These are phyloP conservation scores for Platypus cylindrus DNA, from an alignment of 2,888 invertebrate genomes.

Conservation along the genomic window DNA sequence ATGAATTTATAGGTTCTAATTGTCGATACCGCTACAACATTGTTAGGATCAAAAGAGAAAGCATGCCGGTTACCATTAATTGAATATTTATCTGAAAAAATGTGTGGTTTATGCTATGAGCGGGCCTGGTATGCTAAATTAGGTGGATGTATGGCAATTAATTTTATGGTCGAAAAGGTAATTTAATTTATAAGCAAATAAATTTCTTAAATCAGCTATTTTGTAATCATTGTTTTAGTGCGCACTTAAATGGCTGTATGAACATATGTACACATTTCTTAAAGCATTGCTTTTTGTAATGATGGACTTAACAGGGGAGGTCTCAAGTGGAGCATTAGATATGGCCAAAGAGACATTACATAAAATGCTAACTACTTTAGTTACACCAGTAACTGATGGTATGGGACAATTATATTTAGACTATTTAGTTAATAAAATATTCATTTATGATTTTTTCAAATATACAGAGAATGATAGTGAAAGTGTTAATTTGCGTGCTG, in stretches of 20 bases:
- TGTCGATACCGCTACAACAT: slow-evolving; percentile 77
- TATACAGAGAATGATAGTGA: slow-evolving; percentile 32
- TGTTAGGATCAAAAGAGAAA: slow-evolving; percentile 62
- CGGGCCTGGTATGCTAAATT: slow-evolving; percentile 96
- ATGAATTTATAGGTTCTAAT: slow-evolving; percentile 49
- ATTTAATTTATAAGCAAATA: background rate
- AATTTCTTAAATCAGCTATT: too few relatives aligned
- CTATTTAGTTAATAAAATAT: background rate
- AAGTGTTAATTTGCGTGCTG: slow-evolving; percentile 52
- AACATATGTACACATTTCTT: slow-evolving; percentile 73
- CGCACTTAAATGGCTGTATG: slow-evolving; percentile 77
- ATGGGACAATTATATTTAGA: background rate
- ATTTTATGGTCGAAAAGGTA: slow-evolving; percentile 61
- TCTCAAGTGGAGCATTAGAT: slow-evolving; percentile 91
- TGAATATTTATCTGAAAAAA: slow-evolving; percentile 86
- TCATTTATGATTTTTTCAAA: background rate
- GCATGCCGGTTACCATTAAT: slow-evolving; percentile 84
- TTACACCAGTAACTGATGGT: slow-evolving; percentile 43
- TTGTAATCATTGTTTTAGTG: too few relatives aligned
- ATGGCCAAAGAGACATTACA: slow-evolving; percentile 87
- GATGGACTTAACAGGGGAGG: slow-evolving; percentile 91
- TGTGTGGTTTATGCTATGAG: slow-evolving; percentile 91
- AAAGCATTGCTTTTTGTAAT: slow-evolving; percentile 83
- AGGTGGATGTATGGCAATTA: slow-evolving; percentile 87
- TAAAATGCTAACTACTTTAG: slow-evolving; percentile 73